Evolutionary conservation across 2,797 vertebrate genomes (phyloP).

Genomic region (Heteromormyrus szaboi): DNA sequence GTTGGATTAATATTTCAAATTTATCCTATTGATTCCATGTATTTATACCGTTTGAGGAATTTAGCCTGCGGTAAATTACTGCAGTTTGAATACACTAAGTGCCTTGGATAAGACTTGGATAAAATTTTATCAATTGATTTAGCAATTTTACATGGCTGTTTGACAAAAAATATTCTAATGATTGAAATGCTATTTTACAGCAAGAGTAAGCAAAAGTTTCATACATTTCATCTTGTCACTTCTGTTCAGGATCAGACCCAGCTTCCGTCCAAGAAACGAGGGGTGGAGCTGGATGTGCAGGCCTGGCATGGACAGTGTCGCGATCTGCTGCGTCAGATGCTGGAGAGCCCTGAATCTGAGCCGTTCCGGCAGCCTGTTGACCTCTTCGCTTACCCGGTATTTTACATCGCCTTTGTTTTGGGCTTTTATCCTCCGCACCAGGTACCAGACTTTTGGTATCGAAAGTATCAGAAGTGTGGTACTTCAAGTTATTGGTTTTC

Average conservation of each 20-base stretch:
- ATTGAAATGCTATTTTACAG: background rate
- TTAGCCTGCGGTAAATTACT: background rate
- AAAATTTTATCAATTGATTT: background rate
- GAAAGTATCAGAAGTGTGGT: background rate
- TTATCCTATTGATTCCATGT: background rate
- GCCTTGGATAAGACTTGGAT: background rate
- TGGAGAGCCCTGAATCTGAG: conserved; percentile 78
- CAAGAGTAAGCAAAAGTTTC: background rate
- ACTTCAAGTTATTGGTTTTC: background rate
- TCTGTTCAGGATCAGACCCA: conserved; percentile 37
- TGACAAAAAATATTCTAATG: background rate
- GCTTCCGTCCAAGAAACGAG: conserved; percentile 61
- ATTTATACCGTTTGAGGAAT: background rate
- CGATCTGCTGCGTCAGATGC: conserved; percentile 80
- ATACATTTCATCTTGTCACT: background rate
- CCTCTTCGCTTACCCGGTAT: conserved; percentile 81
- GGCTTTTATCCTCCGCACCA: background rate
- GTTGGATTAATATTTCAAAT: background rate
- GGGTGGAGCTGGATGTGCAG: conserved; percentile 63
- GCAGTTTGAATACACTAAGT: background rate
- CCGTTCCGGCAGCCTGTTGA: conserved; percentile 87
- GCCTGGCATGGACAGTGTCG: conserved; percentile 79
- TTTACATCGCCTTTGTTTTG: background rate
- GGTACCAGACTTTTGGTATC: background rate
- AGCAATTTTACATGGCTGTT: background rate